Percentiles rank a stretch among this genome's conserved stretches.
These are phyloP conservation scores for Poeciliopsis gracilis DNA, from an alignment of 2,797 vertebrate genomes.

Conservation along the genomic window DNA sequence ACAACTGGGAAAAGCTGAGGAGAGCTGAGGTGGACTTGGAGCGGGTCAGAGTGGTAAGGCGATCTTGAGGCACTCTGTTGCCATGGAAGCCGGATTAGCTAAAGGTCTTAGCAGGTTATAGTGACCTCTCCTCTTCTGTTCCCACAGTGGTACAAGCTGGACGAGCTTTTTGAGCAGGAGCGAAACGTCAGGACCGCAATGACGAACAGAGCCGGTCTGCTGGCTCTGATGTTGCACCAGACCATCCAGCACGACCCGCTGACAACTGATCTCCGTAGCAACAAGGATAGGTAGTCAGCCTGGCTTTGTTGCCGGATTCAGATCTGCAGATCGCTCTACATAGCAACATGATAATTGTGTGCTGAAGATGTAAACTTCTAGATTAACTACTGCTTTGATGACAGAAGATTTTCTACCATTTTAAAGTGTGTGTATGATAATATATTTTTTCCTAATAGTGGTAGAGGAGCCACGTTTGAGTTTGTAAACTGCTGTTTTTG, in stretches of 20 bases:
- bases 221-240: slow-evolving; percentile 95
- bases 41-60: slow-evolving; percentile 91
- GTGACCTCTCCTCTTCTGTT: background rate
- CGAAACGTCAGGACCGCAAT: slow-evolving; percentile 94
- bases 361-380: slow-evolving; percentile 17
- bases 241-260: slow-evolving; percentile 94
- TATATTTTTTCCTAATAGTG: slow-evolving; percentile 57
- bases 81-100: background rate
- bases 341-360: slow-evolving; percentile 15
- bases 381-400: slow-evolving; percentile 26
- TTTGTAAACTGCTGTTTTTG: slow-evolving; percentile 52
- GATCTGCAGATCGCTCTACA: slow-evolving; percentile 23
- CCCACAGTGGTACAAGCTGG: slow-evolving; percentile 94
- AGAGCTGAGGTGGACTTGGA: slow-evolving; percentile 95
- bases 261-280: slow-evolving; percentile 90
- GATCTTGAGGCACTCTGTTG: background rate
- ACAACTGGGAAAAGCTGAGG: slow-evolving; percentile 96
- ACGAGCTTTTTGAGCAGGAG: slow-evolving; percentile 95
- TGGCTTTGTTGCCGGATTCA: slow-evolving; percentile 27
- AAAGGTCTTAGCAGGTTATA: background rate
- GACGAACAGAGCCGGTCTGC: slow-evolving; percentile 94
- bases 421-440: slow-evolving; percentile 58
- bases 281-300: slow-evolving; percentile 84
- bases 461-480: slow-evolving; percentile 36
- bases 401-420: slow-evolving; percentile 49